These are phyloP conservation scores for Psophia crepitans DNA, from an alignment of 2,113 vertebrate genomes.

Conservation along the genomic window DNA sequence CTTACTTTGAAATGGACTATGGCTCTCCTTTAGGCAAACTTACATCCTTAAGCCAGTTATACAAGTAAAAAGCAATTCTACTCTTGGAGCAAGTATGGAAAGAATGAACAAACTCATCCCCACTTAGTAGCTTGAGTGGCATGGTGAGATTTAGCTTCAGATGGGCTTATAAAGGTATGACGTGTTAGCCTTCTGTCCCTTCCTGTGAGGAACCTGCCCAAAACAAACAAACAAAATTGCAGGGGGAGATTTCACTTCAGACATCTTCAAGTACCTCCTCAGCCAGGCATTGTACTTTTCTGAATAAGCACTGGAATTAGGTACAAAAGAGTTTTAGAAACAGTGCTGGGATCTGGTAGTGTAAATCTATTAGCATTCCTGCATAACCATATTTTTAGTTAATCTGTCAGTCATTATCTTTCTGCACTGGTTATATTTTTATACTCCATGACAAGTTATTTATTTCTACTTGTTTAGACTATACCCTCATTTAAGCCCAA, in stretches of 20 bases:
- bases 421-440: not conserved
- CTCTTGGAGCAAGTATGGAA: not conserved
- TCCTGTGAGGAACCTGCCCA: not conserved
- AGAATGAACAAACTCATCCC: not conserved
- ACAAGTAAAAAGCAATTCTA: not conserved
- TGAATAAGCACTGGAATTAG: not conserved
- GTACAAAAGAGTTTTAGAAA: not conserved
- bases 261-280: not conserved
- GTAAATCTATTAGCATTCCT: not conserved
- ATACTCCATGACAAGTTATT: not conserved
- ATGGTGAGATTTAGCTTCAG: not conserved
- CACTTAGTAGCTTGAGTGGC: not conserved
- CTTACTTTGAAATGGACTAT: not conserved
- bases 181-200: not conserved
- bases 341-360: not conserved
- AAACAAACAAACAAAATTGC: too few species aligned
- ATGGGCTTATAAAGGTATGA: not conserved
- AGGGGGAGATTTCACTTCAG: not conserved
- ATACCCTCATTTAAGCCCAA: not conserved
- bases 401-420: not conserved
- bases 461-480: not conserved
- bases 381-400: not conserved
- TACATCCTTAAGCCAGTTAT: not conserved
- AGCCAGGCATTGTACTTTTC: not conserved
- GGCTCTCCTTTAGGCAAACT: not conserved